Conservation (phyloP, 1,140 invertebrate genomes). For the Pollicipes pollicipes region DNA sequence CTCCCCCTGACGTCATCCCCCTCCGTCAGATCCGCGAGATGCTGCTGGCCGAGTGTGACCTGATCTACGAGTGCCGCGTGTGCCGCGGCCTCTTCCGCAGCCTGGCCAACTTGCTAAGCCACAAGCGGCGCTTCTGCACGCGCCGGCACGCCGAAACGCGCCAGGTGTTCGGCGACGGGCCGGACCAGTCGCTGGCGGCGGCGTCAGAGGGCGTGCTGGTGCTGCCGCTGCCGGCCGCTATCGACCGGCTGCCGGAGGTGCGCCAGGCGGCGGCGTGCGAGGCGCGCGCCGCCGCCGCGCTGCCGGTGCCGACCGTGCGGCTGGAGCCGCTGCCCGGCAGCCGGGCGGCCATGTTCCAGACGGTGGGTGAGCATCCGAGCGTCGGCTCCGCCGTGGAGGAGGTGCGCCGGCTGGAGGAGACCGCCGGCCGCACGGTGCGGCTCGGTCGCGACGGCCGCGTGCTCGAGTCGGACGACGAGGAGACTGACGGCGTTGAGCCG, state of each 20-base stretch:
- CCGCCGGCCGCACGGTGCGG: neutral
- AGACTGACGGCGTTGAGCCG: neutral
- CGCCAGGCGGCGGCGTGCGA: neutral
- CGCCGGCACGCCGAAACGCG: neutral
- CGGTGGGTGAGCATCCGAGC: neutral
- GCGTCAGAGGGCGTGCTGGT: neutral
- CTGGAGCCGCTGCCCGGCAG: neutral
- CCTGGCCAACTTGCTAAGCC: slow-evolving; percentile 61
- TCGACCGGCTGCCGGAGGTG: neutral
- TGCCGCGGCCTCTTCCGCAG: slow-evolving; percentile 67
- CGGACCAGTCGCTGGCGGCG: neutral
- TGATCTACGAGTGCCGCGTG: slow-evolving; percentile 66
- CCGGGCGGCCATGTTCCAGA: neutral
- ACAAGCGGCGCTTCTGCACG: slow-evolving; percentile 57
- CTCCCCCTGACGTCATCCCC: too few relatives aligned
- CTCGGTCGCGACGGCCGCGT: neutral
- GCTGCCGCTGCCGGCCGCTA: neutral
- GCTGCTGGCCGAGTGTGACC: slow-evolving; percentile 55
- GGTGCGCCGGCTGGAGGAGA: neutral
- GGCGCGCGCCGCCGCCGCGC: too few relatives aligned
- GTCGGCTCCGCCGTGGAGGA: neutral
- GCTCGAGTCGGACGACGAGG: neutral
- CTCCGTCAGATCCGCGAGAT: slow-evolving; percentile 37
- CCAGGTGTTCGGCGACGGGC: neutral
- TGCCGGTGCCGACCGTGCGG: neutral